Base-by-base conservation (phyloP, 2,888 invertebrate species). In the Erebia aethiops region DNA sequence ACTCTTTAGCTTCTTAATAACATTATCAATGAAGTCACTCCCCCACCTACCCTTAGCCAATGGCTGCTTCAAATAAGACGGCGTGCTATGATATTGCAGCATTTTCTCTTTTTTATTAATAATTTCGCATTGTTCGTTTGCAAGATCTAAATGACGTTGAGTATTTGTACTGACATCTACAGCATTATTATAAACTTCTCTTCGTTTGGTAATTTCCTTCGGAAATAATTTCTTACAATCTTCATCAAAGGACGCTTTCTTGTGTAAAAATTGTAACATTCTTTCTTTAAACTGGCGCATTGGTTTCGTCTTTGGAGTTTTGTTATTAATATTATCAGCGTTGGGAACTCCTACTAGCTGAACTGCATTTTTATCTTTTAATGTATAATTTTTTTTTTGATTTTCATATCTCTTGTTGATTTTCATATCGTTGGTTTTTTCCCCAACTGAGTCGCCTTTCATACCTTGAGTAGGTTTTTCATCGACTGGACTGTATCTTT, bases 21-120 rank as follows among this genome's bases (percentile, higher is more conserved):
- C 84, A 71, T 84, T 90, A n/a, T 92, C 92, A 66, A 92, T 87
- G 64, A 90, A 87, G 63, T 91, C 89, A 76, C 85, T 90, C 0
- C 87, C 85, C 85, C 87, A 83, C 76, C 84, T 90, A 11, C 82
- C 81, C 80, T 87, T 91, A 13, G 84, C 77, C 86, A 87, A 86
- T 14, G 83, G 81, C 69, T 81, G 71, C 66, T 74, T 78, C 18
- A 74, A 69, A 11, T 46, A 52, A 18, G 41, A 16, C 54, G 68
- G 11, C 46, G 13, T 11, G 11, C 46, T 46, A 2, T 35, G 35
- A 35, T 46, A 64, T 16, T 62, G 67, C 56, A 58, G 4, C 14
- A 35, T 60, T 54, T 65, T 65, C 35, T 21, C 13, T 52, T 71
- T 66, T 21, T 54, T 51, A 11, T 2, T 16, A 60, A 60, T 35